These are phyloP conservation scores for Polydrusus pterygomalis DNA, from an alignment of 2,888 invertebrate genomes.

Conservation along the genomic window DNA sequence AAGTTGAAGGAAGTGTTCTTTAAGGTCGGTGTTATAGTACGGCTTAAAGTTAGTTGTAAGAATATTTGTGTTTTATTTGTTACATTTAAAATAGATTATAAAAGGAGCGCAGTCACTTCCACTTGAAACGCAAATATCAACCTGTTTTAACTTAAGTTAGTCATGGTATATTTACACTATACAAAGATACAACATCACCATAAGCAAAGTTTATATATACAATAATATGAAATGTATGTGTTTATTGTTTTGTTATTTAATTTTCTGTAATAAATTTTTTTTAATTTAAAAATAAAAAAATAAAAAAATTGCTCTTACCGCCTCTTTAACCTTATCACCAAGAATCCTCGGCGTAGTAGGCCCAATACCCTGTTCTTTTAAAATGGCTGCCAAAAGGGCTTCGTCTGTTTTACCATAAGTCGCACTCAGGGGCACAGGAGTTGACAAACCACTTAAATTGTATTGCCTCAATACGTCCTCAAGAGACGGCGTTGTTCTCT, in stretches of 20 bases:
- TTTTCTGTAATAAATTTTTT: neutral
- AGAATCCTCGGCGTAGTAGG: slow-evolving; percentile 77
- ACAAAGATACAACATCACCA: neutral
- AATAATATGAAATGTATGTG: neutral
- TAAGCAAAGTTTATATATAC: neutral
- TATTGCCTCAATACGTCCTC: slow-evolving; percentile 68
- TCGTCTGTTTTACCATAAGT: slow-evolving; percentile 79
- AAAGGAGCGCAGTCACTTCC: too few species aligned
- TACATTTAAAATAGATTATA: too few species aligned
- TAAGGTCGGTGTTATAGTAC: too few species aligned
- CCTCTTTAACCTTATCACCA: slow-evolving; percentile 57
- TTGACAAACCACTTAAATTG: slow-evolving; percentile 62
- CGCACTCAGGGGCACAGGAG: slow-evolving; percentile 62
- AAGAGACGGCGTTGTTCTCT: slow-evolving; percentile 61
- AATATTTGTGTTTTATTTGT: too few species aligned
- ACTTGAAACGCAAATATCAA: too few species aligned
- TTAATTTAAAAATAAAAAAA: neutral
- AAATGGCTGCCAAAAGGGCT: slow-evolving; percentile 80
- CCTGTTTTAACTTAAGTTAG: too few species aligned
- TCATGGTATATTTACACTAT: too few species aligned
- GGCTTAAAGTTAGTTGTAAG: too few species aligned
- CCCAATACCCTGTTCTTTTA: slow-evolving; percentile 83
- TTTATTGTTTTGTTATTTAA: neutral
- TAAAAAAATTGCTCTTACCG: slow-evolving; percentile 52
- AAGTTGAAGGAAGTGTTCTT: too few species aligned